phyloP scores from a whole-genome alignment of 1,140 invertebrate genomes.

The Pogonus chalceus region DNA sequence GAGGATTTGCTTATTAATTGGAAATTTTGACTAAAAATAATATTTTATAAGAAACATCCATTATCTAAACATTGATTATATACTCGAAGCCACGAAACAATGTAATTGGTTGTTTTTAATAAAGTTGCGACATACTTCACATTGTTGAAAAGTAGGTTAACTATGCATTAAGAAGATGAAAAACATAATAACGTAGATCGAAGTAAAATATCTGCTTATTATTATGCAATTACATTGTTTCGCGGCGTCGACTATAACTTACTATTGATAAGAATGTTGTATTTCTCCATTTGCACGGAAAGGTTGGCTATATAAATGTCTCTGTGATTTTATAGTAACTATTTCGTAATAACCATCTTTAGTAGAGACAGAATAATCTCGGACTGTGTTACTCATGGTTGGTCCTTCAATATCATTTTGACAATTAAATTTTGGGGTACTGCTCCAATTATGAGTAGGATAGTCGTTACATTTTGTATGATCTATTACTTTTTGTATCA shows the following conservation, averaged over 20 bases:
- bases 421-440: conserved; percentile 19
- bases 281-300: conserved; percentile 27
- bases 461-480: conserved; percentile 19
- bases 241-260: background rate
- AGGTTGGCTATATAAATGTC: conserved; percentile 24
- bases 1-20: background rate
- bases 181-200: background rate
- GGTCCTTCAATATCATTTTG: conserved; percentile 19
- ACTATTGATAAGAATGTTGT: conserved; percentile 12
- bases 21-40: background rate
- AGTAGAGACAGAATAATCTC: conserved; percentile 6
- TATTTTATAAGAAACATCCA: background rate
- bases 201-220: background rate
- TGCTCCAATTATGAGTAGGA: conserved; percentile 17
- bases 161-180: background rate
- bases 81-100: background rate
- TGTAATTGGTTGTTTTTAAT: background rate
- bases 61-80: background rate
- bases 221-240: background rate
- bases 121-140: background rate
- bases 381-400: conserved; percentile 21
- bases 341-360: conserved; percentile 11
- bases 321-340: conserved; percentile 16
- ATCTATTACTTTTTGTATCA: conserved; percentile 25
- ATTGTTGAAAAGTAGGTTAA: background rate